Conservation (phyloP, 1,140 invertebrate genomes). For the Drosophila elegans region DNA sequence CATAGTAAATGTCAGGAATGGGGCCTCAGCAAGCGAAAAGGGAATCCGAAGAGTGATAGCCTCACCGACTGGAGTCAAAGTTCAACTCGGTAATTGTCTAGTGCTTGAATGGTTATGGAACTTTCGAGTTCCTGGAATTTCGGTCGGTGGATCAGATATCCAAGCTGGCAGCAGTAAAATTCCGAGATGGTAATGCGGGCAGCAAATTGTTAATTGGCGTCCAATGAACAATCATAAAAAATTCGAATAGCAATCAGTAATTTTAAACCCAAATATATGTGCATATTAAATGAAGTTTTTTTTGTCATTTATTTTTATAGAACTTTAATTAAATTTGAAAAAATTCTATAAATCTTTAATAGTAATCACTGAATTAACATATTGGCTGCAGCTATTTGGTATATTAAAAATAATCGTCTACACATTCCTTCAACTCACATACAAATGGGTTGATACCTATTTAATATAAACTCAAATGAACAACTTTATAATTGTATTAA, state of each 20-base stretch:
- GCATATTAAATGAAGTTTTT: no score
- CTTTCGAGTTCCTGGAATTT: constrained; percentile 15
- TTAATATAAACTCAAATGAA: not conserved
- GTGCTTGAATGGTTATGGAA: constrained; percentile 11
- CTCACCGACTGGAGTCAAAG: constrained; percentile 11
- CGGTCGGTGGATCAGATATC: not conserved
- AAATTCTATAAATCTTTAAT: no score
- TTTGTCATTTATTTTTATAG: no score
- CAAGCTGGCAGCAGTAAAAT: not conserved
- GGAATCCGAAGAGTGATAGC: constrained; percentile 1
- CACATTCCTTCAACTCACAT: no score
- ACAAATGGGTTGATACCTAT: no score
- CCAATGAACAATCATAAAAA: not conserved
- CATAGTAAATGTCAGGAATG: not conserved
- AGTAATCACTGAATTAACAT: no score
- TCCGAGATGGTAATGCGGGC: not conserved
- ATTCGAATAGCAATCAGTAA: no score
- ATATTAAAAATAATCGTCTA: no score
- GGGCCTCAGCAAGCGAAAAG: constrained; percentile 17
- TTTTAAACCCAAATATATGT: no score
- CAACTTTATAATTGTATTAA: not conserved
- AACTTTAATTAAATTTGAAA: no score
- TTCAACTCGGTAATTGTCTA: constrained; percentile 30
- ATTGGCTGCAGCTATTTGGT: no score
- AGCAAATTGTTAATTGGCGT: not conserved